Evolutionary conservation across 1,140 invertebrate species (phyloP).

Genomic region (Pogonognathellus flavescens): DNA sequence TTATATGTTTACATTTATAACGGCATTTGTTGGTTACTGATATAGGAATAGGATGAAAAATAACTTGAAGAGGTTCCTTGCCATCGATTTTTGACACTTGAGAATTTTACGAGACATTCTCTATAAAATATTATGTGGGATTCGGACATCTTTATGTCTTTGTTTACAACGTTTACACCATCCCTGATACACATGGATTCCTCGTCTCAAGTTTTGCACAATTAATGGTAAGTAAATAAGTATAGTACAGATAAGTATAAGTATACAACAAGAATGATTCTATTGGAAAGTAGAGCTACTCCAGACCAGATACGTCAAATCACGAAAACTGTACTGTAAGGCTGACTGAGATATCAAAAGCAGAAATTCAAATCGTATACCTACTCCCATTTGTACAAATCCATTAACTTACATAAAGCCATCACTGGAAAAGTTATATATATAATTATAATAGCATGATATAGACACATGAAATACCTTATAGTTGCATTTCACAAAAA

Average conservation of each 20-base stretch:
- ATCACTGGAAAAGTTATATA: not conserved
- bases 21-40: not conserved
- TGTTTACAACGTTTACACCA: constrained; percentile 19
- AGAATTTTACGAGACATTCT: constrained; percentile 37
- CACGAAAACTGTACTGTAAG: not conserved
- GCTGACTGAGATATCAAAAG: too few species aligned
- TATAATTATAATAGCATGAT: too few species aligned
- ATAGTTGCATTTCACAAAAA: not conserved
- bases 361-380: too few species aligned
- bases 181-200: not conserved
- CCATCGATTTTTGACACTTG: constrained; percentile 47
- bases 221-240: too few species aligned
- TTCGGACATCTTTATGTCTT: constrained; percentile 44
- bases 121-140: constrained; percentile 34
- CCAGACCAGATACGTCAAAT: constrained; percentile 12
- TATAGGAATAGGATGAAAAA: not conserved
- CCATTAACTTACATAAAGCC: not conserved
- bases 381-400: not conserved
- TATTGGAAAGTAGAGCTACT: not conserved
- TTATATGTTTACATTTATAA: constrained; percentile 7
- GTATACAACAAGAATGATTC: too few species aligned
- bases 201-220: too few species aligned
- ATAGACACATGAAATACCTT: not conserved
- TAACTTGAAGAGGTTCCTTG: constrained; percentile 37
- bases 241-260: too few species aligned